Evolutionary conservation across 2,888 invertebrate genomes (phyloP).

Genomic region (Pseudolycoriella hygida): DNA sequence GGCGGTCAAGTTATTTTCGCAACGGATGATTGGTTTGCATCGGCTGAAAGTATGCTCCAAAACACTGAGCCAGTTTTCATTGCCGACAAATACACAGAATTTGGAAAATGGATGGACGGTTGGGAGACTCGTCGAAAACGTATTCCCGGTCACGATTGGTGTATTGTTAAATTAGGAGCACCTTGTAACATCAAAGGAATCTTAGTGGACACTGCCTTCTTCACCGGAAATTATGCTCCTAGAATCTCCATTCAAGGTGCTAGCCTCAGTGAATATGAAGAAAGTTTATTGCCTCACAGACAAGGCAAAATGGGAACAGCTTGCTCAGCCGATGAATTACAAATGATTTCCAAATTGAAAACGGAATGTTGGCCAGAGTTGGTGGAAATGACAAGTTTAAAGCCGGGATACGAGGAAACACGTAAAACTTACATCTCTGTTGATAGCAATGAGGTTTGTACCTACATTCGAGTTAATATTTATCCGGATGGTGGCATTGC

Average conservation of each 20-base stretch:
- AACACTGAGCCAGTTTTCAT: constrained; percentile 37
- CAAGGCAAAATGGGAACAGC: constrained; percentile 32
- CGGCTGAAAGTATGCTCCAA: constrained; percentile 38
- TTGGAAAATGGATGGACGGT: constrained; percentile 51
- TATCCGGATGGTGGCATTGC: constrained; percentile 48
- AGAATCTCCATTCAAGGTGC: constrained; percentile 43
- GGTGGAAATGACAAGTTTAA: constrained; percentile 33
- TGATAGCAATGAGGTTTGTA: constrained; percentile 23
- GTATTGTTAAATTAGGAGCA: constrained; percentile 37
- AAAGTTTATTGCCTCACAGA: constrained; percentile 30
- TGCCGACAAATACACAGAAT: constrained; percentile 37
- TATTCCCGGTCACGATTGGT: constrained; percentile 42
- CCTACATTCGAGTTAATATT: constrained; percentile 41
- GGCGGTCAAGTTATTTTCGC: constrained; percentile 40
- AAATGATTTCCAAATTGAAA: constrained; percentile 29
- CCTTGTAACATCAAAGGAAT: constrained; percentile 36
- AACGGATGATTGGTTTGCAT: constrained; percentile 45
- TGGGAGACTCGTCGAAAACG: constrained; percentile 47
- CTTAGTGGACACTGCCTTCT: constrained; percentile 40
- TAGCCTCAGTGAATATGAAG: constrained; percentile 31
- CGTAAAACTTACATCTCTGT: constrained; percentile 38
- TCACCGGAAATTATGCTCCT: constrained; percentile 44
- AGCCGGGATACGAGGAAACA: constrained; percentile 38
- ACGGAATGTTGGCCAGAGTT: constrained; percentile 39
- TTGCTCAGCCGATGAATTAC: constrained; percentile 29